phyloP scores from a whole-genome alignment of 1,140 invertebrate genomes.

The Pogonus chalceus region DNA sequence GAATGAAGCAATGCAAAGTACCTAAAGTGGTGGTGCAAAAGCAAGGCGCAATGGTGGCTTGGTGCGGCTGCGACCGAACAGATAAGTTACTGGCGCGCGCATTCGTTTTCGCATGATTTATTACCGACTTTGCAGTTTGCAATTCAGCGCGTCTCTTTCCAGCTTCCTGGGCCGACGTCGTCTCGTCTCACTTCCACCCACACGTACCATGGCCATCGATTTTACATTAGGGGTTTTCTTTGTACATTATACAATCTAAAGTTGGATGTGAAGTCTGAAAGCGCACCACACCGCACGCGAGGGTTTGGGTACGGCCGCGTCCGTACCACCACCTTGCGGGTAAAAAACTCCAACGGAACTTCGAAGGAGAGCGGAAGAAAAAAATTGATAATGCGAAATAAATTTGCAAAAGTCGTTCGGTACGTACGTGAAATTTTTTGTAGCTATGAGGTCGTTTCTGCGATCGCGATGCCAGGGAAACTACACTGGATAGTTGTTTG shows the following conservation, averaged over 20 bases:
- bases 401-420: constrained; percentile 24
- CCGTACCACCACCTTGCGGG: not conserved
- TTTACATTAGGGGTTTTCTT: constrained; percentile 38
- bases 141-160: not conserved
- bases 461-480: no score
- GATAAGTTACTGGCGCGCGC: not conserved
- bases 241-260: constrained; percentile 38
- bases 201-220: constrained; percentile 32
- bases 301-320: no score
- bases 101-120: constrained; percentile 5
- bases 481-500: no score
- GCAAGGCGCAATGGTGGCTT: no score
- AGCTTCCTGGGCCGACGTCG: not conserved
- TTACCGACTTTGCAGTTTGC: not conserved
- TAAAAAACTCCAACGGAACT: constrained; percentile 29
- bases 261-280: constrained; percentile 34
- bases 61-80: not conserved
- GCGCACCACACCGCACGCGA: not conserved
- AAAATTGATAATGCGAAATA: constrained; percentile 38
- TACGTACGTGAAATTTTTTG: not conserved
- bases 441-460: no score
- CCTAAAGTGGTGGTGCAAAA: no score
- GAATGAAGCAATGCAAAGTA: no score
- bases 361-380: constrained; percentile 28
- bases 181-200: not conserved